Conservation (phyloP, 2,797 vertebrate species). For the Protonibea diacanthus region DNA sequence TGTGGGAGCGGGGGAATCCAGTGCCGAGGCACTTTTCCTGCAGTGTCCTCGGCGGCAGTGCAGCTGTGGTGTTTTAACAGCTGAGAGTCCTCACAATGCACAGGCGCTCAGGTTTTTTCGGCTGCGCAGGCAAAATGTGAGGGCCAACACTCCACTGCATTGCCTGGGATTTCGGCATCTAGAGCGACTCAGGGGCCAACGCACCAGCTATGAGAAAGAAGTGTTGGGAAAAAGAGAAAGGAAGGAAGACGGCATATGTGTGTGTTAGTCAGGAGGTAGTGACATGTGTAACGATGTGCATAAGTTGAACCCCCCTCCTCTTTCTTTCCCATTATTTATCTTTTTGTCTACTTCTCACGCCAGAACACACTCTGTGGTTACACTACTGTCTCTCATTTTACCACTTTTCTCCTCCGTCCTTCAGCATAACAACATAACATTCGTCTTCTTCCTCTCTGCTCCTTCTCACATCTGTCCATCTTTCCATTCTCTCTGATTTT, state of each 20-base stretch:
- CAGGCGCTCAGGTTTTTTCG: conserved; percentile 83
- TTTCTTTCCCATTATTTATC: conserved; percentile 72
- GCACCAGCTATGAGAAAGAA: conserved; percentile 59
- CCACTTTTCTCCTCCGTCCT: conserved; percentile 50
- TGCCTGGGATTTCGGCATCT: conserved; percentile 76
- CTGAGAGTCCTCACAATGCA: conserved; percentile 89
- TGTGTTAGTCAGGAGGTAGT: conserved; percentile 56
- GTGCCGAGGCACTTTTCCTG: conserved; percentile 84
- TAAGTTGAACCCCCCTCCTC: conserved; percentile 61
- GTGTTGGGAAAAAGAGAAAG: conserved; percentile 41
- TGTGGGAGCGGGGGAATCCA: conserved; percentile 87
- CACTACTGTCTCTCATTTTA: conserved; percentile 63
- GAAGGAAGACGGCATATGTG: conserved; percentile 51
- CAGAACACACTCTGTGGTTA: conserved; percentile 70
- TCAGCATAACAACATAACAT: conserved; percentile 36
- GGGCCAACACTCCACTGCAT: conserved; percentile 70
- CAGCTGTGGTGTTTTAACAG: conserved; percentile 88
- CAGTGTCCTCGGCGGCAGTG: conserved; percentile 82
- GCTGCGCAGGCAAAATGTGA: conserved; percentile 82
- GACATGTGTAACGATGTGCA: conserved; percentile 66
- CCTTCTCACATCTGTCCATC: conserved; percentile 59
- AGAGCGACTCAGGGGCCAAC: conserved; percentile 62
- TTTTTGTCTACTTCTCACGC: conserved; percentile 78
- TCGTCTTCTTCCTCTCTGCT: conserved; percentile 41
- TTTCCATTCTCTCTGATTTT: conserved; percentile 54